Base-by-base conservation (phyloP, 2,113 vertebrate genomes). In the Tachuris rubrigastra region DNA sequence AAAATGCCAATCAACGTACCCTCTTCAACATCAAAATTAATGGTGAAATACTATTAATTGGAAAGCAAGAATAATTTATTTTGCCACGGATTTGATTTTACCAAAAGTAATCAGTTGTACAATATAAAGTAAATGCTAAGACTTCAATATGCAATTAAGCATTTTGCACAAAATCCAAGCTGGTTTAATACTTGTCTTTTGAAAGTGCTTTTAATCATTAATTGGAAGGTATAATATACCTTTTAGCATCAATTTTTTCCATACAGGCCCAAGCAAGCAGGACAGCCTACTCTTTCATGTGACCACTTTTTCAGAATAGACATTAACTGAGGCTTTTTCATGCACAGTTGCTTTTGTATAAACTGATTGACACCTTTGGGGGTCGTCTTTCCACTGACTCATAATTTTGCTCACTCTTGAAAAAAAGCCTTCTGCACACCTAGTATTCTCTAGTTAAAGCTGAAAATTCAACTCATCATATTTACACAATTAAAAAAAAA, bases 401-500 rank as follows among this genome's bases (percentile, higher is more conserved):
- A 98, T 98, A 98, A 98, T 98, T 99, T 98, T 98, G 95, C 98
- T 97, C 95, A 87, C 97, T 98, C 96, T 97, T 89, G 79, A 96
- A 98, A 98, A 98, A 98, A 98, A 96, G 93, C 93, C 97, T 97
- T 92, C 97, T 96, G 91, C 89, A 96, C 87, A 93, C 88, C 95
- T 81, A n/a, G 96, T 98, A 98, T 98, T 98, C 98, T 98, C 98
- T 94, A 97, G 98, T 96, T 98, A 98, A 97, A 97, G 97, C 98
- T 90, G 97, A 98, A 98, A 98, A 98, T 98, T 98, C 97, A 98
- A 98, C 98, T 98, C 98, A 98, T 98, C 97, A 98, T 98, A 98
- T 99, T 99, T 99, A 99, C 98, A 98, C 97, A 98, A 98, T 98
- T 98, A 98, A 98, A 98, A 98, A 98, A 98, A 98, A 98, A 99